Conservation (phyloP, 2,113 vertebrate species). For the Actinemys pallida region DNA sequence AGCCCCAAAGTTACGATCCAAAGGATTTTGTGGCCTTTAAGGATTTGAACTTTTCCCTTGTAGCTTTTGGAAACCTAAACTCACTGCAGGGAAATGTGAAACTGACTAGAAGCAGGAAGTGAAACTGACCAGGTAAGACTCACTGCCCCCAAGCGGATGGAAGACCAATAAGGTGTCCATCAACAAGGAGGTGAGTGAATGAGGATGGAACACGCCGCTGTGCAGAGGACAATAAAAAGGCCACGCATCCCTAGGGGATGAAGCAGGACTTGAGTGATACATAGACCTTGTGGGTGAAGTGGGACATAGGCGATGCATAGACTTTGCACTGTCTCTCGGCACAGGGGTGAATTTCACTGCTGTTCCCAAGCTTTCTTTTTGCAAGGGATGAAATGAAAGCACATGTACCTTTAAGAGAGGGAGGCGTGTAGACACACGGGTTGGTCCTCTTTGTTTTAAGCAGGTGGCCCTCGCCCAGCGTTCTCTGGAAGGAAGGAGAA, state of each 20-base stretch:
- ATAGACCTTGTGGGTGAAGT: not conserved
- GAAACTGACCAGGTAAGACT: not conserved
- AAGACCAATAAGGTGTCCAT: not conserved
- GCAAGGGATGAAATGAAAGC: not conserved
- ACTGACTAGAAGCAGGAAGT: not conserved
- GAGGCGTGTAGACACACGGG: conserved; percentile 89
- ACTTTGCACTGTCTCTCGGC: not conserved
- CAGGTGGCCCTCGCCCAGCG: conserved; percentile 87
- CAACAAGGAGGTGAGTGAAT: not conserved
- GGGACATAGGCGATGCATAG: not conserved
- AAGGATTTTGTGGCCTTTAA: not conserved
- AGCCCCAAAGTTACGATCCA: not conserved
- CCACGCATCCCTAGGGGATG: too few species aligned
- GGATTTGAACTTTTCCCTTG: not conserved
- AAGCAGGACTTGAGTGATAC: not conserved
- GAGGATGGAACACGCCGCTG: not conserved
- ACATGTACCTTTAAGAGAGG: conserved; percentile 92
- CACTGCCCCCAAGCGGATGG: not conserved
- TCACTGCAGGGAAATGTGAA: not conserved
- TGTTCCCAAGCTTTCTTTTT: too few species aligned
- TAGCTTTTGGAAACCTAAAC: not conserved
- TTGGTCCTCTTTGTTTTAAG: conserved; percentile 88
- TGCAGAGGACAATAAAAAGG: not conserved
- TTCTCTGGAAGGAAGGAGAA: conserved; percentile 78
- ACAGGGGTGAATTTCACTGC: too few species aligned